Percentiles rank a stretch among this genome's conserved stretches.
Conservation (phyloP, 53 echinoderm and acorn worm genomes). For the Glandiceps talaboti region DNA sequence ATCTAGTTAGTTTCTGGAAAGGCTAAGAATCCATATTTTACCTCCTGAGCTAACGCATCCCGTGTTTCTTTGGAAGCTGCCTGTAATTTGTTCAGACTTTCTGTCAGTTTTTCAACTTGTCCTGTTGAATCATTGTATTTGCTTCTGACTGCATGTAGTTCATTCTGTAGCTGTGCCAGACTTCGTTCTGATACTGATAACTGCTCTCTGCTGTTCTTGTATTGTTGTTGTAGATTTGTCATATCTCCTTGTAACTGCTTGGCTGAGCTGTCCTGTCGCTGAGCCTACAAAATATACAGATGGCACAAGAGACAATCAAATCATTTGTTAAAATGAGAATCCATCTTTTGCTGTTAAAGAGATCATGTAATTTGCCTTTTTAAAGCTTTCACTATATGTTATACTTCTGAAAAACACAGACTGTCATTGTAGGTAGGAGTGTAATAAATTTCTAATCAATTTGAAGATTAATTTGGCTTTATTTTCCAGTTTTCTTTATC, state of each 20-base stretch:
- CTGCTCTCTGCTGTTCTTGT: constrained; percentile 28
- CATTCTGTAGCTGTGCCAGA: constrained; percentile 33
- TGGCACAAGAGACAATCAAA: too few species aligned
- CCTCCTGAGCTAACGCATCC: constrained; percentile 62
- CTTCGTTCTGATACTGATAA: constrained; percentile 28
- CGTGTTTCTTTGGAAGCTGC: constrained; percentile 34
- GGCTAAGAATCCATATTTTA: too few species aligned
- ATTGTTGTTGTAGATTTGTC: constrained; percentile 27
- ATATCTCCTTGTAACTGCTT: constrained; percentile 29
- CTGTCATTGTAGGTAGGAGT: too few species aligned
- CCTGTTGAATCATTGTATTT: constrained; percentile 23
- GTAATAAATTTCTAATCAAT: too few species aligned
- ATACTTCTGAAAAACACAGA: too few species aligned
- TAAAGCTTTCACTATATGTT: too few species aligned
- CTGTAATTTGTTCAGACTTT: constrained; percentile 23
- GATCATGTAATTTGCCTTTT: too few species aligned
- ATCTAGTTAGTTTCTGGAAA: too few species aligned
- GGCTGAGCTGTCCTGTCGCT: neutral
- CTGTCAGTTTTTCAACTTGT: constrained; percentile 35
- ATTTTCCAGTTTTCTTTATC: too few species aligned
- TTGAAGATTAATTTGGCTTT: too few species aligned
- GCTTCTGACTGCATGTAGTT: constrained; percentile 25
- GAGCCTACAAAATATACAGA: neutral
- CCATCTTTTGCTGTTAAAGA: too few species aligned
- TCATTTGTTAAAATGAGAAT: too few species aligned